These are phyloP conservation scores for Ctena decussata DNA, from an alignment of 2,888 invertebrate genomes.

Conservation along the genomic window DNA sequence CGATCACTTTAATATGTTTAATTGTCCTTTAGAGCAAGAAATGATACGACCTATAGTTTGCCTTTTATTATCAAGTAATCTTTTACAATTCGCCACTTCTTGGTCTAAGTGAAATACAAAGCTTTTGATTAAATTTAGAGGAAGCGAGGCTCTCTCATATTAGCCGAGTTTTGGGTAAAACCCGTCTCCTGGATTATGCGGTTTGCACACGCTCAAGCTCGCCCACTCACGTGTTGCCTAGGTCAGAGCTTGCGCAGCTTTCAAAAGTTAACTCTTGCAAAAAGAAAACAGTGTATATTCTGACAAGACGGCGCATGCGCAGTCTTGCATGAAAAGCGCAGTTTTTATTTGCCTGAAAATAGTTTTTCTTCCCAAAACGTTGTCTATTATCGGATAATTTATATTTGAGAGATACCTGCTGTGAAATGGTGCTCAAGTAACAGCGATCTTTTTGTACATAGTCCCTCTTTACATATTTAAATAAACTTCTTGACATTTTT, in stretches of 20 bases:
- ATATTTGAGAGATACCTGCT: background rate
- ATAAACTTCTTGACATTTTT: background rate
- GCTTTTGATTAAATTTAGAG: background rate
- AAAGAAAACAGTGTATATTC: no score
- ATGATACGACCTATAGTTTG: background rate
- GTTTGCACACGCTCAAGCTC: no score
- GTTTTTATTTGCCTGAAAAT: no score
- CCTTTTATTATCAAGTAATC: background rate
- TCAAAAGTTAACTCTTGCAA: no score
- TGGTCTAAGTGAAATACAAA: background rate
- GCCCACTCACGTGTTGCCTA: no score
- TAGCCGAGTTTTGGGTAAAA: no score
- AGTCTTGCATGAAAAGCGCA: no score
- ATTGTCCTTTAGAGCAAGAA: background rate
- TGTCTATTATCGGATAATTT: background rate
- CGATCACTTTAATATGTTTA: conserved; percentile 5
- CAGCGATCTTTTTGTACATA: background rate
- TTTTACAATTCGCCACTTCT: background rate
- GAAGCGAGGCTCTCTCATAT: background rate
- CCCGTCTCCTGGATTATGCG: no score
- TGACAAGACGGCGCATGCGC: no score
- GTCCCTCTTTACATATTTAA: background rate
- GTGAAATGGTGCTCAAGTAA: background rate
- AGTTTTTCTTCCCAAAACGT: no score
- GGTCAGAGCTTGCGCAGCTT: no score